A percentile compares a stretch with the other conserved stretches of the same genome.
These are phyloP conservation scores for Erinaceus europaeus DNA, from an alignment of 2,113 vertebrate species.

Conservation along the genomic window DNA sequence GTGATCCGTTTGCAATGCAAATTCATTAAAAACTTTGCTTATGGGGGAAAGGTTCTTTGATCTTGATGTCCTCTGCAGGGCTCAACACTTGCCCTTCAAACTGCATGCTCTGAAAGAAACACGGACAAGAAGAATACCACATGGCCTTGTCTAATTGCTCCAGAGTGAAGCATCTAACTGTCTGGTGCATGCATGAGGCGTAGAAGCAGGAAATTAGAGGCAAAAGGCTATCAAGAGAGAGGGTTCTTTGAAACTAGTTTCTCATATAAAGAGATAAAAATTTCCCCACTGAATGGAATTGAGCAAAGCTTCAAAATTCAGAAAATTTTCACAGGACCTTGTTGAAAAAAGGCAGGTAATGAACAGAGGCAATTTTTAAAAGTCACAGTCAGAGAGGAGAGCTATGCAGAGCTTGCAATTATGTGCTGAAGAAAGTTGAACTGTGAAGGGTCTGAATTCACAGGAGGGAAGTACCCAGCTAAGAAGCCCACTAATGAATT, in stretches of 20 bases:
- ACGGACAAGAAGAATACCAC: background rate
- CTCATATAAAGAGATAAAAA: background rate
- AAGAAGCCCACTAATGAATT: slow-evolving; percentile 66
- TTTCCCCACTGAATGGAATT: background rate
- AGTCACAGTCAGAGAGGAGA: slow-evolving; percentile 38
- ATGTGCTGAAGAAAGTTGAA: slow-evolving; percentile 57
- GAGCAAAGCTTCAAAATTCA: slow-evolving; percentile 35
- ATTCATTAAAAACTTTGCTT: background rate
- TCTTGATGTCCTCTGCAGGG: too few species aligned
- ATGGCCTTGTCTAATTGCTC: background rate
- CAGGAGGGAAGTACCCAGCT: slow-evolving; percentile 64
- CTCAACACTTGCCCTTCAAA: background rate
- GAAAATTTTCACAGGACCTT: background rate
- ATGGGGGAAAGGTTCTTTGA: background rate
- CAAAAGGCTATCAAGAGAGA: background rate
- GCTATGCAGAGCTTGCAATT: slow-evolving; percentile 57
- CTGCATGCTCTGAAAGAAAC: background rate
- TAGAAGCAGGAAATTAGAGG: background rate
- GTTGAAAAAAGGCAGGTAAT: slow-evolving; percentile 15
- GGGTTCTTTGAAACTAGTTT: background rate
- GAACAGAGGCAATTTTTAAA: slow-evolving; percentile 55
- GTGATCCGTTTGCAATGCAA: background rate
- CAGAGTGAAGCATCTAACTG: background rate
- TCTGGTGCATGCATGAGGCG: background rate
- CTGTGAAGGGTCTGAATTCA: slow-evolving; percentile 49